Percentiles rank a stretch among this genome's conserved stretches.
phyloP scores from a whole-genome alignment of 2,113 vertebrate species.

The Prinia subflava region DNA sequence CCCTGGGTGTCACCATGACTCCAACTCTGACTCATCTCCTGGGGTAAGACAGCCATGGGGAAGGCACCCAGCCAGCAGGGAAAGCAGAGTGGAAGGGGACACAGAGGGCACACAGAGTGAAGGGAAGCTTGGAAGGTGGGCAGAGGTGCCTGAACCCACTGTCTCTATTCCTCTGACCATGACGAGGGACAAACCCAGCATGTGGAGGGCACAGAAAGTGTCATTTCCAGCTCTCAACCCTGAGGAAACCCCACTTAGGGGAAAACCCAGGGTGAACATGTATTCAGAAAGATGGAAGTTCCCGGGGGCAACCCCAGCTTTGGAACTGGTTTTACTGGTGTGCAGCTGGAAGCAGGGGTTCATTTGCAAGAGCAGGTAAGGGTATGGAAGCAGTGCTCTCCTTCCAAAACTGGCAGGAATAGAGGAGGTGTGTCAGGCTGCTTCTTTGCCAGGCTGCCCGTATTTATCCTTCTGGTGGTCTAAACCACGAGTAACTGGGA shows the following conservation, averaged over 20 bases:
- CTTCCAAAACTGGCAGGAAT: not conserved
- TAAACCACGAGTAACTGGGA: not conserved
- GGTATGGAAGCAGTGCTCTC: not conserved
- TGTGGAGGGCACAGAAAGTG: not conserved
- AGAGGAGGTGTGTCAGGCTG: not conserved
- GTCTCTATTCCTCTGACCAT: not conserved
- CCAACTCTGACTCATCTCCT: not conserved
- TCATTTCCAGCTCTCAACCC: not conserved
- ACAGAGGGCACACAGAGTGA: rapidly evolving
- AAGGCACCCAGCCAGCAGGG: not conserved
- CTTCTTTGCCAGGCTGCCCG: not conserved
- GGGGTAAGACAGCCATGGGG: not conserved
- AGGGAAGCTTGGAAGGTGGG: not conserved
- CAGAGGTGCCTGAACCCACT: not conserved
- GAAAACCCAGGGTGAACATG: not conserved
- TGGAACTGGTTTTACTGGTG: not conserved
- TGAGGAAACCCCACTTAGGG: not conserved
- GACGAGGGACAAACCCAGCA: not conserved
- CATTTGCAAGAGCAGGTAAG: not conserved
- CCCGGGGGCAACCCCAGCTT: not conserved
- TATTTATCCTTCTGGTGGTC: not conserved
- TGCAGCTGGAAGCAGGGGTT: not conserved
- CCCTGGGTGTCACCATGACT: not conserved
- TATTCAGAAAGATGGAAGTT: not conserved
- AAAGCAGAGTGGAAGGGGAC: not conserved